phyloP scores from a whole-genome alignment of 2,888 invertebrate genomes.

The Camponotus fellah region DNA sequence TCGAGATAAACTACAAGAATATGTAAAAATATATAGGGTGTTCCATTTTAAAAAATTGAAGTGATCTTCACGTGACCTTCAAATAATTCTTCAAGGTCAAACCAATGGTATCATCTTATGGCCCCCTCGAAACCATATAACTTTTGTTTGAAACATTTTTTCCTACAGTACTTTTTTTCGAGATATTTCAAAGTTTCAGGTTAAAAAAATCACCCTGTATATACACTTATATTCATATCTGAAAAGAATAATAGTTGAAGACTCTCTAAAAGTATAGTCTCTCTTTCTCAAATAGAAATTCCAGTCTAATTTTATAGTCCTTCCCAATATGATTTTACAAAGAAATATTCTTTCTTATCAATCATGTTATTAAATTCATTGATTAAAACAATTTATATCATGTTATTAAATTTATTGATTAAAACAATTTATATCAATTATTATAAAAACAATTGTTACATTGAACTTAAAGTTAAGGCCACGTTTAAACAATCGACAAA shows the following conservation, averaged over 20 bases:
- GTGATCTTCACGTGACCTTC: too few species aligned
- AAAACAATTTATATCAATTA: background rate
- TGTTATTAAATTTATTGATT: slow-evolving; percentile 23
- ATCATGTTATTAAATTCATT: slow-evolving; percentile 8
- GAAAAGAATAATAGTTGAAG: background rate
- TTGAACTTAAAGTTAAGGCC: background rate
- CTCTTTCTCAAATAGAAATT: background rate
- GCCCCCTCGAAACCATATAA: too few species aligned
- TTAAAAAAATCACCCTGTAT: too few species aligned
- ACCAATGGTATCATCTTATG: too few species aligned
- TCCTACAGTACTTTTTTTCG: too few species aligned
- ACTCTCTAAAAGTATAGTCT: background rate
- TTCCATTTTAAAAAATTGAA: too few species aligned
- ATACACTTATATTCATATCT: background rate
- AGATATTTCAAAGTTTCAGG: too few species aligned
- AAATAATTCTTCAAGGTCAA: too few species aligned
- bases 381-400: background rate
- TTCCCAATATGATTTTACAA: background rate
- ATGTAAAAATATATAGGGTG: too few species aligned
- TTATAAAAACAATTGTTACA: slow-evolving; percentile 41
- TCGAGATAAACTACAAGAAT: too few species aligned
- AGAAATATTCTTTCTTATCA: slow-evolving; percentile 7
- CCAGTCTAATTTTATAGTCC: background rate
- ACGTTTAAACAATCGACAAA: slow-evolving; percentile 32
- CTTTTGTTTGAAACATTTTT: too few species aligned